phyloP scores from a whole-genome alignment of 2,888 invertebrate genomes.

The Neoaliturus tenellus region DNA sequence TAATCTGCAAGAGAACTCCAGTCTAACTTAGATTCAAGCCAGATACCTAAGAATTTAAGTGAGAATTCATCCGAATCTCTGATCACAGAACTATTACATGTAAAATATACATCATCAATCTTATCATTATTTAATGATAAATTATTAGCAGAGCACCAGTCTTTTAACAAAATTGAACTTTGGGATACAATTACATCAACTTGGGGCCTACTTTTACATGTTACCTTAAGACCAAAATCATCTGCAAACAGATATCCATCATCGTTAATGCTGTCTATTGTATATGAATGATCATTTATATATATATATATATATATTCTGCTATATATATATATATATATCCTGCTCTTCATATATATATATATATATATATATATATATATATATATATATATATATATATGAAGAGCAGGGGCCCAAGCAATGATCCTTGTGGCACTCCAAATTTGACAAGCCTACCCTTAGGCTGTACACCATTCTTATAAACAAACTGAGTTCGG shows the following conservation, averaged over 20 bases:
- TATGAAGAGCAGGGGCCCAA: conserved; percentile 11
- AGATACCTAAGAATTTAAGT: background rate
- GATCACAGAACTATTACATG: no score
- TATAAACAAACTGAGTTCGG: background rate
- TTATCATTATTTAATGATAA: background rate
- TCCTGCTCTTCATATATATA: no score
- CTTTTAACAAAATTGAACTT: background rate
- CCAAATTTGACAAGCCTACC: conserved; percentile 4
- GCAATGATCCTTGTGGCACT: conserved; percentile 4
- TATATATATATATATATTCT: no score
- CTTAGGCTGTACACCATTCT: background rate
- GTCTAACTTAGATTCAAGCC: background rate
- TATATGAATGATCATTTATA: background rate
- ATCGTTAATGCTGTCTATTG: background rate
- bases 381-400: no score
- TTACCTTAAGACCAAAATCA: conserved; percentile 24
- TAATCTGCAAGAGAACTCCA: background rate
- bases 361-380: no score
- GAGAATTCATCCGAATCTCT: no score
- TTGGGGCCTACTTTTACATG: background rate
- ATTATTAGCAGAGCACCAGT: no score
- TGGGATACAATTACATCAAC: background rate
- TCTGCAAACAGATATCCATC: conserved; percentile 26
- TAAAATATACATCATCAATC: no score
- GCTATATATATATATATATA: no score